These are phyloP conservation scores for Rhingia rostrata DNA, from an alignment of 2,888 invertebrate genomes.

Conservation along the genomic window DNA sequence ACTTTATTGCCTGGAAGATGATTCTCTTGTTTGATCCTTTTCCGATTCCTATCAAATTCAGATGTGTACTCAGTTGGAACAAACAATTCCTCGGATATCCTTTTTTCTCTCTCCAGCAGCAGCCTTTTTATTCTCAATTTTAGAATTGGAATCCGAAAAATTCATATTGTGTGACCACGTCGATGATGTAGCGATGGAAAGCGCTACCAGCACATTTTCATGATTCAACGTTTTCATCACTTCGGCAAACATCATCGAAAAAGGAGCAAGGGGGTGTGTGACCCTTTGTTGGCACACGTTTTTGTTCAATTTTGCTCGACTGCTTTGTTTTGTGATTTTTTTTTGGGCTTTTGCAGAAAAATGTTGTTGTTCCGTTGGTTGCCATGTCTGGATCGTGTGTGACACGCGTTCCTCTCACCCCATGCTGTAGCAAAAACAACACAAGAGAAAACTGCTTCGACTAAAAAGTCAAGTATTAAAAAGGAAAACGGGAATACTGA, in stretches of 20 bases:
- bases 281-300: slow-evolving; percentile 60
- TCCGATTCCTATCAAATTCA: slow-evolving; percentile 40
- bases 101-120: background rate
- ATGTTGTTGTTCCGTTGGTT: slow-evolving; percentile 41
- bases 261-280: slow-evolving; percentile 15
- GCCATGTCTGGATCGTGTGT: slow-evolving; percentile 65
- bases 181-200: slow-evolving; percentile 8
- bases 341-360: slow-evolving; percentile 19
- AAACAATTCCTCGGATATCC: slow-evolving; percentile 31
- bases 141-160: slow-evolving; percentile 14
- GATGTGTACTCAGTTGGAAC: slow-evolving; percentile 58
- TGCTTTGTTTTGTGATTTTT: slow-evolving; percentile 23
- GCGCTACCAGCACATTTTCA: slow-evolving; percentile 39
- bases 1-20: slow-evolving; percentile 54
- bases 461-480: slow-evolving; percentile 7
- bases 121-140: slow-evolving; percentile 21
- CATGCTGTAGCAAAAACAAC: slow-evolving; percentile 50
- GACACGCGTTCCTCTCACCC: slow-evolving; percentile 70
- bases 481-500: slow-evolving; percentile 39
- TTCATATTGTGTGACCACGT: slow-evolving; percentile 43
- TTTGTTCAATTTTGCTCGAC: slow-evolving; percentile 16
- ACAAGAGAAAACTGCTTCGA: slow-evolving; percentile 17
- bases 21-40: slow-evolving; percentile 8
- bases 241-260: background rate
- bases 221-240: slow-evolving; percentile 51